Percentiles rank a stretch among this genome's conserved stretches.
Evolutionary conservation across 1,140 invertebrate species (phyloP).

Genomic region (Papilio xuthus): DNA sequence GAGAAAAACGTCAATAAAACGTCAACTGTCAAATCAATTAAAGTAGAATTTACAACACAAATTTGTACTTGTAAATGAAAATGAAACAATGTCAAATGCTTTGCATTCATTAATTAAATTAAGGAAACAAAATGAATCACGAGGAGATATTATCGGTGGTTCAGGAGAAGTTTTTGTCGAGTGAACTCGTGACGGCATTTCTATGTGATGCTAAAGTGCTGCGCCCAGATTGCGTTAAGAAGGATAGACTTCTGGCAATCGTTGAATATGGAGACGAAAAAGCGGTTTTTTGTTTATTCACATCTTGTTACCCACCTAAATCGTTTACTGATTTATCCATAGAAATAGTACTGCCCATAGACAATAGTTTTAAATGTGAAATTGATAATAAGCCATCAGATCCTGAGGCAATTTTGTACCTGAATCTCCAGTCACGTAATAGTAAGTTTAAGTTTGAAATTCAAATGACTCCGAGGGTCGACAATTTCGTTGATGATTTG

Average conservation of each 20-base stretch:
- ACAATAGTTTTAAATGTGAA: slow-evolving; percentile 89
- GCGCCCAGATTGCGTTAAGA: slow-evolving; percentile 73
- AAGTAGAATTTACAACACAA: slow-evolving; percentile 43
- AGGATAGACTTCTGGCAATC: slow-evolving; percentile 76
- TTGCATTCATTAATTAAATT: slow-evolving; percentile 47
- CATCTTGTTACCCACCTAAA: slow-evolving; percentile 82
- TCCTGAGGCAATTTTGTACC: slow-evolving; percentile 75
- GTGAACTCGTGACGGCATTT: slow-evolving; percentile 82
- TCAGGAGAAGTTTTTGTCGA: slow-evolving; percentile 84
- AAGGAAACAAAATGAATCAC: slow-evolving; percentile 71
- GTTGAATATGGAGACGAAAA: slow-evolving; percentile 79
- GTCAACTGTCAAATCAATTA: slow-evolving; percentile 37
- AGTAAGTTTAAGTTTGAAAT: slow-evolving; percentile 79
- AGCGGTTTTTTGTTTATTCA: slow-evolving; percentile 78
- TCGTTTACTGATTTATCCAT: slow-evolving; percentile 87
- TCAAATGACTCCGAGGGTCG: slow-evolving; percentile 73
- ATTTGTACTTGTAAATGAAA: slow-evolving; percentile 40
- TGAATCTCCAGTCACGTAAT: slow-evolving; percentile 76
- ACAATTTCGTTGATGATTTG: slow-evolving; percentile 78
- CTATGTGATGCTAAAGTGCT: slow-evolving; percentile 75
- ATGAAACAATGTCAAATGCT: slow-evolving; percentile 45
- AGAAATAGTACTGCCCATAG: slow-evolving; percentile 88
- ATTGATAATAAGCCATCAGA: slow-evolving; percentile 82
- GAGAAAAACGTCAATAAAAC: neutral
- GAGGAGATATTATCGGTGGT: slow-evolving; percentile 78